phyloP scores from a whole-genome alignment of 1,140 invertebrate species.

The Caenorhabditis remanei region DNA sequence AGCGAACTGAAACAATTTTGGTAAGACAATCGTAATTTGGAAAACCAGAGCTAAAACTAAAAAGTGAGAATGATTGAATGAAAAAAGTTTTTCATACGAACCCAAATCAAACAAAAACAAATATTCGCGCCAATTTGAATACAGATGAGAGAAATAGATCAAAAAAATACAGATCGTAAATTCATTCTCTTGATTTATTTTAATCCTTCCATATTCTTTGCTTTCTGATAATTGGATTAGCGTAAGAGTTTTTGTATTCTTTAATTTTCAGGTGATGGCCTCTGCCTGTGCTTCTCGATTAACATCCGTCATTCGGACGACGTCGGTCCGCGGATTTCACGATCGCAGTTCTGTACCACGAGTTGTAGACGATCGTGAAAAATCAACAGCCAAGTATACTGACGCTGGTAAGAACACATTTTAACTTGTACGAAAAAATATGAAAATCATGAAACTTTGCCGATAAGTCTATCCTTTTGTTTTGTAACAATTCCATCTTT shows the following conservation, averaged over 20 bases:
- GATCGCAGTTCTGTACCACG: conserved; percentile 71
- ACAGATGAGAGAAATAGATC: too few relatives aligned
- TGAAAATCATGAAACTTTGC: too few relatives aligned
- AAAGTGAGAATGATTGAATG: neutral
- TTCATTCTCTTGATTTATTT: too few relatives aligned
- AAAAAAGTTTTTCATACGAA: neutral
- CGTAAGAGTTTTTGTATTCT: too few relatives aligned
- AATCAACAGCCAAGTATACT: conserved; percentile 19
- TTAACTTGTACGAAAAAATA: too few relatives aligned
- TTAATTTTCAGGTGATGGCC: conserved; percentile 27
- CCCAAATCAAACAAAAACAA: neutral
- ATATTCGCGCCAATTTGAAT: neutral
- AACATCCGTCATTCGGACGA: neutral
- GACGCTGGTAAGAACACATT: conserved; percentile 23
- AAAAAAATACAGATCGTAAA: too few relatives aligned
- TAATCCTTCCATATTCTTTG: too few relatives aligned
- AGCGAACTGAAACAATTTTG: neutral
- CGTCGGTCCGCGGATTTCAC: conserved; percentile 58
- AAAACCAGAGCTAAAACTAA: neutral
- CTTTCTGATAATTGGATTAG: too few relatives aligned
- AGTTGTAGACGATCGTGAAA: conserved; percentile 66
- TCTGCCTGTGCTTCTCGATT: neutral
- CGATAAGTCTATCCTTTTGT: too few relatives aligned
- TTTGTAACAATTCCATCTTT: neutral
- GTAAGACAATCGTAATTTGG: neutral